A percentile compares a stretch with the other conserved stretches of the same genome.
phyloP scores from a whole-genome alignment of 2,113 vertebrate genomes.

The Ptyas mucosa region DNA sequence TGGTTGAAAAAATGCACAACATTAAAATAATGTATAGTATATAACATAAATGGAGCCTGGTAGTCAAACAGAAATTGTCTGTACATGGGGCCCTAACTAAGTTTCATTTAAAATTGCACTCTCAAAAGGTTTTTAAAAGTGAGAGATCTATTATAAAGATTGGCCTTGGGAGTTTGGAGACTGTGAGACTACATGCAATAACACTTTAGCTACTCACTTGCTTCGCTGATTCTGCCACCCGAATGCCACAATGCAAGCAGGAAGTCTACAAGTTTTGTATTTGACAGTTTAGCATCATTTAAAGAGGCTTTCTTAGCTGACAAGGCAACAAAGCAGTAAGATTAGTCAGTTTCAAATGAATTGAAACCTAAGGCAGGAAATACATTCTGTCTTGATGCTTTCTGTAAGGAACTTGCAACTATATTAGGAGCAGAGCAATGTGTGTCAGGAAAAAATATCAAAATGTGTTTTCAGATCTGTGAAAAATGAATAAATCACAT shows the following conservation, averaged over 20 bases:
- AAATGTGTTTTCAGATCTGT: not conserved
- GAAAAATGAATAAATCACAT: not conserved
- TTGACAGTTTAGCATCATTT: not conserved
- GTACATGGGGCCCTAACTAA: not conserved
- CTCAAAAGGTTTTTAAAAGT: not conserved
- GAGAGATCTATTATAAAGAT: not conserved
- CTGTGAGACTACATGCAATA: not conserved
- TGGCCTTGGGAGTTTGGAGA: not conserved
- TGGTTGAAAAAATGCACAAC: not conserved
- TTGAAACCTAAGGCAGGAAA: slow-evolving; percentile 21
- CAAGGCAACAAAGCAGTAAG: not conserved
- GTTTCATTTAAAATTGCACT: not conserved
- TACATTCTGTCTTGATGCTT: slow-evolving; percentile 10
- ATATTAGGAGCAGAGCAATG: not conserved
- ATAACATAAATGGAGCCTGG: not conserved
- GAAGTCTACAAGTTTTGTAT: not conserved
- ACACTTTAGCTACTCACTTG: not conserved
- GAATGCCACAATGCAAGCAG: not conserved
- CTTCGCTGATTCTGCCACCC: not conserved
- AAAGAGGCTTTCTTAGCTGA: not conserved
- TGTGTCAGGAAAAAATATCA: not conserved
- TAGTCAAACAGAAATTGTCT: not conserved
- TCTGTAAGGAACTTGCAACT: slow-evolving; percentile 19
- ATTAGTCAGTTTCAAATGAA: not conserved
- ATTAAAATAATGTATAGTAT: not conserved